These are phyloP conservation scores for Etia nguti DNA, from an alignment of 2,113 vertebrate species.

Conservation along the genomic window DNA sequence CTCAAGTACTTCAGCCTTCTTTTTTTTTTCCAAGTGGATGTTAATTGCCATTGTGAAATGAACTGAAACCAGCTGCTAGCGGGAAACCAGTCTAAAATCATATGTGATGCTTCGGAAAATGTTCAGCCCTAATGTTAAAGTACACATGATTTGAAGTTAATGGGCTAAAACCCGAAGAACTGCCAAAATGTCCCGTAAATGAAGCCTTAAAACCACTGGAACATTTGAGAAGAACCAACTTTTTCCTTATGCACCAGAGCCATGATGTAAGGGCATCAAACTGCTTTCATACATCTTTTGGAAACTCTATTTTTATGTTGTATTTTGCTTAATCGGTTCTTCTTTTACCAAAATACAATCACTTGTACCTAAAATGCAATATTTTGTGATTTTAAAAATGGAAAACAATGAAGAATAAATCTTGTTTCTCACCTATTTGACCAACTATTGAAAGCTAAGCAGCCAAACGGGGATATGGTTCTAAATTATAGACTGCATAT, in stretches of 20 bases:
- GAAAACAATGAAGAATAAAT: not conserved
- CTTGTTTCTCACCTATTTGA: not conserved
- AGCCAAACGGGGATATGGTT: not conserved
- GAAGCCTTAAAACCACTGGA: not conserved
- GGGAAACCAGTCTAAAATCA: not conserved
- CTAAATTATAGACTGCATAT: not conserved
- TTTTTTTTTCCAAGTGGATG: not conserved
- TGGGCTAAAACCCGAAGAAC: not conserved
- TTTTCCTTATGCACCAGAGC: not conserved
- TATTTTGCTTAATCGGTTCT: not conserved
- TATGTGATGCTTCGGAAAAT: not conserved
- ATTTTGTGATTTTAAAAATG: not conserved
- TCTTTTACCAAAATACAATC: not conserved
- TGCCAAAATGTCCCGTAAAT: not conserved
- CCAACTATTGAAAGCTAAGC: not conserved
- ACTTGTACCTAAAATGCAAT: not conserved
- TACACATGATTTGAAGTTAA: not conserved
- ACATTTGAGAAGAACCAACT: not conserved
- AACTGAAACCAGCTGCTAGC: not conserved
- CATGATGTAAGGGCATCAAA: not conserved
- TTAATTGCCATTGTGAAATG: not conserved
- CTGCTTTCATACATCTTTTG: not conserved
- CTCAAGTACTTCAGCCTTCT: not conserved
- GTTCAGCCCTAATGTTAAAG: not conserved
- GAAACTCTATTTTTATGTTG: not conserved